Base-by-base conservation (phyloP, 1,140 invertebrate species). In the Drosophila tropicalis region DNA sequence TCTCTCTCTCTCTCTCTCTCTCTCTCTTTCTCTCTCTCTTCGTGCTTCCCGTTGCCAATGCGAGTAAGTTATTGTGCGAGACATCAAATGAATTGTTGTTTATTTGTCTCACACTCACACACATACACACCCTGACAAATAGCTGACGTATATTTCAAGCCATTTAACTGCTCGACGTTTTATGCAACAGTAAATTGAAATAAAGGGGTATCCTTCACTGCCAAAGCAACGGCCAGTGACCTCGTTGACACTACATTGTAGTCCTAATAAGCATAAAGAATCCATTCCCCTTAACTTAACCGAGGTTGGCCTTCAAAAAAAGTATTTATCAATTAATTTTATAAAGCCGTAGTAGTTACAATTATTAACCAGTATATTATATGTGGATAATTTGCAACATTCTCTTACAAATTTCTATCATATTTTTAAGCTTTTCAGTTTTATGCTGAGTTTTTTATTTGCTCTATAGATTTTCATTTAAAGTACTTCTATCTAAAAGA, bases 1-100 rank as follows among this genome's bases (percentile, higher is more conserved):
- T n/a, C 12, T n/a, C 6, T 57, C 5, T 19, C 13, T n/a, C 55
- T 36, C 55, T 47, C 9, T 51, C 25, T 57, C 25, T 34, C 9
- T 51, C 5, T 13, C 13, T 32, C 54, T 32, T n/a, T 9, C 15
- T 10, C 15, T 25, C 32, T 25, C 56, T 29, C 62, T 63, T 13
- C 22, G 36, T 36, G n/a, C 10, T 41, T 5, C 56, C 54, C 25
- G 13, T 25, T 70, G 61, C 55, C 17, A 63, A 60, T 58, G 41
- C 25, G 17, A 47, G 68, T 57, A 70, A 70, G 67, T 74, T 76
- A 71, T 67, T 67, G 76, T 79, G 65, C 64, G 57, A 68, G 64
- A 76, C 72, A 71, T 76, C 76, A 83, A 87, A 77, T 89, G 76
- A 74, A 87, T 87, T 89, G 83, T 87, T 87, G 79, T 87, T 87